Evolutionary conservation across 2,113 vertebrate genomes (phyloP).

Genomic region (Anthoscopus minutus): DNA sequence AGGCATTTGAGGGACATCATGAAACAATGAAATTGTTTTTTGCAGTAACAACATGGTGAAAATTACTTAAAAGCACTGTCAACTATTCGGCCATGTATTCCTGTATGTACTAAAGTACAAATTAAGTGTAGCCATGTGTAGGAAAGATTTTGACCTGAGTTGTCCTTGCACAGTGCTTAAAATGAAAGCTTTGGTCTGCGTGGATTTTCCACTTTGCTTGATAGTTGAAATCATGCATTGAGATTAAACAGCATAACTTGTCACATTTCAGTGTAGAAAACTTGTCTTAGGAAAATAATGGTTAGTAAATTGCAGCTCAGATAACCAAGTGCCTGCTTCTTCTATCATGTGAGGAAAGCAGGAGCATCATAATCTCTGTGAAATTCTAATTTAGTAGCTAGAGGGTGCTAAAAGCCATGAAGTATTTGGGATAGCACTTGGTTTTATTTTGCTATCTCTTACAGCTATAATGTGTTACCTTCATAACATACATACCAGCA

Average conservation of each 20-base stretch:
- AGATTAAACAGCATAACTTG: neutral
- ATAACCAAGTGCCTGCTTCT: neutral
- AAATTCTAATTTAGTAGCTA: neutral
- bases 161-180: neutral
- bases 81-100: neutral
- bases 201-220: neutral
- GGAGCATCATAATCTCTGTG: neutral
- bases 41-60: neutral
- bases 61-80: neutral
- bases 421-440: neutral
- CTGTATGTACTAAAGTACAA: neutral
- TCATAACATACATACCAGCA: neutral
- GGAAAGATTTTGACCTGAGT: neutral
- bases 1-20: neutral
- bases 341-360: neutral
- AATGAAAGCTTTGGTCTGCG: neutral
- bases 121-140: neutral
- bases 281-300: neutral
- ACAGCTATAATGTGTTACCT: neutral
- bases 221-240: neutral
- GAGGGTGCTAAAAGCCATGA: constrained; percentile 11
- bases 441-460: neutral
- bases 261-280: neutral
- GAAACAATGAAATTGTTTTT: neutral
- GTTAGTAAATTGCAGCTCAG: neutral